Evolutionary conservation across 2,888 invertebrate species (phyloP), one percentile per base, ranked within the genome.

Genomic region (Pardosa pseudoannulata): DNA sequence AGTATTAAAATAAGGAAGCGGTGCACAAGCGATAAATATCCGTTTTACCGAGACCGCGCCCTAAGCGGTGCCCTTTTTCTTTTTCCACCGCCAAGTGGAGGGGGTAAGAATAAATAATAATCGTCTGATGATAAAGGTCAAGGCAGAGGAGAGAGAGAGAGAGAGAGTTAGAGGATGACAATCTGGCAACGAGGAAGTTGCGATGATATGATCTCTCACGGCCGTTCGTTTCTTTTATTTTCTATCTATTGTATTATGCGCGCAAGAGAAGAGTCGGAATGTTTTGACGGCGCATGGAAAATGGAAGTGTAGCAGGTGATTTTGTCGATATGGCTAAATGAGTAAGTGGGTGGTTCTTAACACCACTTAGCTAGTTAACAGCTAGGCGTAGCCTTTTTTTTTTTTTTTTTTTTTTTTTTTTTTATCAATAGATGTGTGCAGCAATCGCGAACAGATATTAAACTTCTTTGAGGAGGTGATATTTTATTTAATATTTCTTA

Each of bases 151-250:
- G 3, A 1, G 56, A 56, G 23, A 23, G n/a, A 23, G 56, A 5
- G n/a, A 56, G 3, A 1, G 56, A 56, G 23, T 56, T 56, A 23
- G 23, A 56, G 23, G 56, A 56, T 56, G 56, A 5, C 56, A 56
- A 56, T 56, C 23, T 56, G 56, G 56, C 56, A 56, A 56, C 56
- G 23, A 56, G 56, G 56, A 56, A 56, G 56, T 56, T 56, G 56
- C 23, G 2, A 23, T 56, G 23, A 56, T 56, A 56, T 56, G 19
- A 56, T 23, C 56, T 19, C 56, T 56, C 56, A 56, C 56, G 56
- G 56, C 5, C 56, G 23, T 23, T 1, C 5, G 16, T 23, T 19
- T 56, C 0, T 56, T 56, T 11, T 23, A 19, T 23, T 56, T 1
- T 56, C 5, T 6, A 11, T 46, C 46, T 46, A 16, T 46, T 16